These are phyloP conservation scores for Oreocharis arfaki DNA, from an alignment of 2,113 vertebrate genomes.

Conservation along the genomic window DNA sequence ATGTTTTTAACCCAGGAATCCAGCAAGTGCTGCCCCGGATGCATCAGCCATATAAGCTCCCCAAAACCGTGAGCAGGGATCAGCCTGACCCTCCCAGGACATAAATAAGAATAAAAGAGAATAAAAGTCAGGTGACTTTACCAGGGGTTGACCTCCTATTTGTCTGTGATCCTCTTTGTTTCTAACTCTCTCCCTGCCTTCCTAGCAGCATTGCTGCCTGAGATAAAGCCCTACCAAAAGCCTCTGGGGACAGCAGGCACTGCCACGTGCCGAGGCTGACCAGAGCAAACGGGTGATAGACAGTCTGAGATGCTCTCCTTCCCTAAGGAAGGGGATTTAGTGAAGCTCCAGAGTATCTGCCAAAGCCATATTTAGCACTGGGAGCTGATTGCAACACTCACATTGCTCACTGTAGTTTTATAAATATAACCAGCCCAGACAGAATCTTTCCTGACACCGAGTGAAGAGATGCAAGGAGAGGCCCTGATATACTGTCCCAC, in stretches of 20 bases:
- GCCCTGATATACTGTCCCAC: not conserved
- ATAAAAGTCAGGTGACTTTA: not conserved
- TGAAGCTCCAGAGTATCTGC: not conserved
- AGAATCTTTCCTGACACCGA: not conserved
- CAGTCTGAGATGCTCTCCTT: not conserved
- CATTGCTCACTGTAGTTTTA: not conserved
- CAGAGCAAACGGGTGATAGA: not conserved
- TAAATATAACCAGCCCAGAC: conserved; percentile 11
- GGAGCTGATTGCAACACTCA: not conserved
- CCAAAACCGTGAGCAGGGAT: not conserved
- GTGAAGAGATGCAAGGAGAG: not conserved
- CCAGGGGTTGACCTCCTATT: not conserved
- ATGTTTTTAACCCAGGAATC: not conserved
- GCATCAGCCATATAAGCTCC: rapidly evolving
- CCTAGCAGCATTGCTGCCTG: not conserved
- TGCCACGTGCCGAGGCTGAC: not conserved
- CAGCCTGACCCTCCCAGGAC: not conserved
- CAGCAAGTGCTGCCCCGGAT: not conserved
- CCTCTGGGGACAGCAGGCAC: not conserved
- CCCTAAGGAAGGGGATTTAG: not conserved
- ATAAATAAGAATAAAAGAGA: not conserved
- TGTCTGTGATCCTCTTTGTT: not conserved
- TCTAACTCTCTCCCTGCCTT: not conserved
- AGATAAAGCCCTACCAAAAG: not conserved
- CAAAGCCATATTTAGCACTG: conserved; percentile 12